Percentiles rank a stretch among this genome's conserved stretches.
Evolutionary conservation across 2,797 vertebrate genomes (phyloP).

Genomic region (Hemibagrus guttatus): DNA sequence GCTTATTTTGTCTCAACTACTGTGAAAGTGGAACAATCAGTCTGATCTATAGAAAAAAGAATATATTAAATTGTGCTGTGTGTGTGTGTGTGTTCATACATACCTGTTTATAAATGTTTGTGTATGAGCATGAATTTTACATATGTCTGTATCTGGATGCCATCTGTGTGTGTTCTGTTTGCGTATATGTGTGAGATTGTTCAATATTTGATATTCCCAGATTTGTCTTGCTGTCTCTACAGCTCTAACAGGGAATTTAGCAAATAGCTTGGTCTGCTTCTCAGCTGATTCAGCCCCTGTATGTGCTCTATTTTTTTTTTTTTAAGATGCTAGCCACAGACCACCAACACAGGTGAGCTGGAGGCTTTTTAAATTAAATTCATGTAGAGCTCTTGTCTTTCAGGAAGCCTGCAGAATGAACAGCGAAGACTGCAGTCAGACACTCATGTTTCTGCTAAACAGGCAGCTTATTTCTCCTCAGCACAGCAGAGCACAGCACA

Average conservation of each 20-base stretch:
- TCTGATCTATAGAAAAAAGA: background rate
- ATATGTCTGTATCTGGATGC: background rate
- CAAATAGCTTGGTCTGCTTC: constrained; percentile 7
- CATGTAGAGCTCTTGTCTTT: constrained; percentile 32
- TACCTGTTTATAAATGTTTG: constrained; percentile 10
- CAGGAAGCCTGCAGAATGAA: constrained; percentile 29
- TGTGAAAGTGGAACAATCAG: background rate
- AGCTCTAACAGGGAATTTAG: background rate
- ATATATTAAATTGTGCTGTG: background rate
- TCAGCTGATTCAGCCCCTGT: background rate
- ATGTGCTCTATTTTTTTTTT: constrained; percentile 16
- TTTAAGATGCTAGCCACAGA: background rate
- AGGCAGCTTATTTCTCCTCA: constrained; percentile 29
- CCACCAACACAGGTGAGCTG: constrained; percentile 29
- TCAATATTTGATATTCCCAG: constrained; percentile 31
- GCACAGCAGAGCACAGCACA: constrained; percentile 27
- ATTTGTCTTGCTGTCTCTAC: constrained; percentile 10
- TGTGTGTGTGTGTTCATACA: background rate
- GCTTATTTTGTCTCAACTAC: background rate
- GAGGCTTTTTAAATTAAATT: constrained; percentile 13
- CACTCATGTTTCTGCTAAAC: constrained; percentile 39
- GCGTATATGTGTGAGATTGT: constrained; percentile 8
- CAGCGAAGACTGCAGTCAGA: constrained; percentile 3
- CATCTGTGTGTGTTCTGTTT: constrained; percentile 11
- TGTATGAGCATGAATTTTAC: background rate